phyloP scores from a whole-genome alignment of 92 coral and sea anemone species.

The Epizoanthus rinbou region DNA sequence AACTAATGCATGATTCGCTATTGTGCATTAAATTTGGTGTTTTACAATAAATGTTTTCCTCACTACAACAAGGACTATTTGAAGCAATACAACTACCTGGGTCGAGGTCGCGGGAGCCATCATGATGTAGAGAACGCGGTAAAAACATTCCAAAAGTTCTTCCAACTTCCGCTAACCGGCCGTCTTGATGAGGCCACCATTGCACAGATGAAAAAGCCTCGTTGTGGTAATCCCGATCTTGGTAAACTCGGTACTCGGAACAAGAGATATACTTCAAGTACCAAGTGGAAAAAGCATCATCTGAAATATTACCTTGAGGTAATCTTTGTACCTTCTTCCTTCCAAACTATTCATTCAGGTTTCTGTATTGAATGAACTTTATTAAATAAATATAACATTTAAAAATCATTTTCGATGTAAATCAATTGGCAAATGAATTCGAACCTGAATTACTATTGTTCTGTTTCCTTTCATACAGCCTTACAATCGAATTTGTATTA shows the following conservation, averaged over 20 bases:
- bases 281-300: conserved; percentile 49
- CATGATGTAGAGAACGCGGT: conserved; percentile 51
- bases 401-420: too few relatives aligned
- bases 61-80: conserved; percentile 36
- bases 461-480: too few relatives aligned
- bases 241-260: conserved; percentile 35
- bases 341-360: too few relatives aligned
- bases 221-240: conserved; percentile 66
- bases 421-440: too few relatives aligned
- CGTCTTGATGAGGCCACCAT: conserved; percentile 53
- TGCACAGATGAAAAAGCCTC: conserved; percentile 48
- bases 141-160: conserved; percentile 43
- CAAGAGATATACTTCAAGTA: conserved; percentile 22
- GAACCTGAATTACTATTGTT: too few relatives aligned
- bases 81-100: conserved; percentile 57
- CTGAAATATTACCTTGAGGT: conserved; percentile 50
- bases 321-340: too few relatives aligned
- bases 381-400: too few relatives aligned
- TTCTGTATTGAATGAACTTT: too few relatives aligned
- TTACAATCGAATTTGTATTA: too few relatives aligned
- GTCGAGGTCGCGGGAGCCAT: conserved; percentile 53
- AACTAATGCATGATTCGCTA: too few relatives aligned
- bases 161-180: conserved; percentile 54
- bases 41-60: too few relatives aligned
- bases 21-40: too few relatives aligned